Evolutionary conservation across 2,888 invertebrate genomes (phyloP), one percentile per base, ranked within the genome.

Genomic region (Drosophila engyochracea): DNA sequence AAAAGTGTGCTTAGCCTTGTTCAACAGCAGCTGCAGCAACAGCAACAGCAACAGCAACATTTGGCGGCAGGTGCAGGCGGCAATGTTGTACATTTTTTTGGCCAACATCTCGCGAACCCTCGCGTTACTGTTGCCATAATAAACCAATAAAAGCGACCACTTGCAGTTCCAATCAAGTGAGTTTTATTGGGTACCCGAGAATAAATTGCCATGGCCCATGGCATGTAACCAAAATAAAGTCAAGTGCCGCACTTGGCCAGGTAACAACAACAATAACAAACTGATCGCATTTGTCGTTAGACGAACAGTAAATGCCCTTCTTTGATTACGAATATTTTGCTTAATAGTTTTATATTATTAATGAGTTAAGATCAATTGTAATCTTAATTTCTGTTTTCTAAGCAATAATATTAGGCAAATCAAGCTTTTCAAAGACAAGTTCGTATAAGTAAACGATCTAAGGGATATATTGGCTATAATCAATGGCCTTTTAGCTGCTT

Each of bases 151-250:
- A 85, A 85, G 76, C 79, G 79, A 72, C 85, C 82, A 87, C 80
- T 84, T 82, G 83, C 85, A 89, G 85, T 89, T 89, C 86, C 89
- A 85, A 85, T 85, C 84, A 85, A 85, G 89, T 85, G 84, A 86
- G 80, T 85, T 85, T 85, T 85, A 85, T 85, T 85, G 84, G 85
- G 60, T 67, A 69, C 67, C 74, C 73, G 54, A 74, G 76, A 81
- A 85, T 83, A 85, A 88, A 85, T 85, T 83, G 85, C 84, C 81
- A 70, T 83, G 72, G 81, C 88, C 85, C 85, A 70, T 76, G 79
- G 85, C 85, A 85, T 83, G 74, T 81, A 81, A 74, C 88, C 83
- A 88, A 88, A 88, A 88, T 88, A 83, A 83, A 85, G 81, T 70
- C 64, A 85, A 87, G 78, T 82, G 74, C 87, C 85, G 72, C 80